A percentile compares a stretch with the other conserved stretches of the same genome.
Evolutionary conservation across 2,113 vertebrate species (phyloP).

Genomic region (Ictidomys tridecemlineatus): DNA sequence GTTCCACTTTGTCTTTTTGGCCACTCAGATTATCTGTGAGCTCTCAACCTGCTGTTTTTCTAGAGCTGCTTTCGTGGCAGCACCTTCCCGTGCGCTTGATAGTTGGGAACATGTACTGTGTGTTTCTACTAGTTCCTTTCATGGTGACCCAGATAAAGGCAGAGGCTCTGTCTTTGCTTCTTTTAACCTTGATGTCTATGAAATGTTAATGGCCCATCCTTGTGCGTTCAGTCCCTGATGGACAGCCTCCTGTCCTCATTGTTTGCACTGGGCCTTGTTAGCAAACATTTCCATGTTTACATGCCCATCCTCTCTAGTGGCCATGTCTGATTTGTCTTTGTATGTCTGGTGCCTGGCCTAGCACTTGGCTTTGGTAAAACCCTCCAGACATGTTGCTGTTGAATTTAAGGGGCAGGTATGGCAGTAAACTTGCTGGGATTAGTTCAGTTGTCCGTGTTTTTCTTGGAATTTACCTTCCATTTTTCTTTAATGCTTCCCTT

Average conservation of each 20-base stretch:
- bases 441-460: neutral
- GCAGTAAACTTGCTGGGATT: neutral
- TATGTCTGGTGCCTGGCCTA: neutral
- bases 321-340: neutral
- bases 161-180: neutral
- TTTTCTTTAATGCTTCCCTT: neutral
- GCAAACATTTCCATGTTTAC: neutral
- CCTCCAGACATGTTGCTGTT: neutral
- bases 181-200: neutral
- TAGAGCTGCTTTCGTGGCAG: neutral
- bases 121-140: neutral
- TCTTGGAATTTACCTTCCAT: neutral
- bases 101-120: fast-evolving
- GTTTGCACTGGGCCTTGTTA: neutral
- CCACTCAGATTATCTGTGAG: neutral
- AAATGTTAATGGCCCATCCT: neutral
- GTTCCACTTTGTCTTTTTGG: neutral
- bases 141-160: neutral
- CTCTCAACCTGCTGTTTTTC: neutral
- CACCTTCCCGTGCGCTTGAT: neutral
- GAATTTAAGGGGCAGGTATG: neutral
- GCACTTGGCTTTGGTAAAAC: neutral
- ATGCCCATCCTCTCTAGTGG: neutral
- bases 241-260: neutral
- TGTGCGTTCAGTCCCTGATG: neutral